phyloP scores from a whole-genome alignment of 2,888 invertebrate genomes.

The Mellilla xanthometata region DNA sequence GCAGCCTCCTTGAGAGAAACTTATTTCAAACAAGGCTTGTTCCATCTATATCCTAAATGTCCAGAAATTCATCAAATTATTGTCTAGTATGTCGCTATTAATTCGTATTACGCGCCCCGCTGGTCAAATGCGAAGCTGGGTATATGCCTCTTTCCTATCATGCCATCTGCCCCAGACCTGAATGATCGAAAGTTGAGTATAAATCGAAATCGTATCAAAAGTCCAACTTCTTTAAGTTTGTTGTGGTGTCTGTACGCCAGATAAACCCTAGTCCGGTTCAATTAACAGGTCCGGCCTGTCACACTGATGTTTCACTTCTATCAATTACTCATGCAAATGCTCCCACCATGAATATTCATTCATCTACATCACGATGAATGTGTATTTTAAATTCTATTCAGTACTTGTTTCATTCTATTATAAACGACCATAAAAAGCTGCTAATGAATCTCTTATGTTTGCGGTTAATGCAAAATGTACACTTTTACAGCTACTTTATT shows the following conservation, averaged over 20 bases:
- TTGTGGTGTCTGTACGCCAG: slow-evolving; percentile 25
- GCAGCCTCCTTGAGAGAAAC: no score
- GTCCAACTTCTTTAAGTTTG: not conserved
- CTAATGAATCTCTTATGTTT: slow-evolving; percentile 5
- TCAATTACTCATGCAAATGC: slow-evolving; percentile 72
- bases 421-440: not conserved
- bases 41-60: no score
- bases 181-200: no score
- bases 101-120: no score
- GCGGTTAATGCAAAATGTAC: not conserved
- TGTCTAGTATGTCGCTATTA: no score
- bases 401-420: slow-evolving; percentile 13
- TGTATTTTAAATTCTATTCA: slow-evolving; percentile 29
- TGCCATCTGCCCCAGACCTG: no score
- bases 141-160: no score
- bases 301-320: slow-evolving; percentile 61
- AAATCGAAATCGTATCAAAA: no score
- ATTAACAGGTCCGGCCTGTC: slow-evolving; percentile 64
- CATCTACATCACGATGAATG: slow-evolving; percentile 39
- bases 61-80: no score
- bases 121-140: no score
- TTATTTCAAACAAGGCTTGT: no score
- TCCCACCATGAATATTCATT: slow-evolving; percentile 65
- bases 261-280: slow-evolving; percentile 52
- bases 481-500: not conserved